Conservation (phyloP, 2,888 invertebrate species). For the Branchellion lobata region DNA sequence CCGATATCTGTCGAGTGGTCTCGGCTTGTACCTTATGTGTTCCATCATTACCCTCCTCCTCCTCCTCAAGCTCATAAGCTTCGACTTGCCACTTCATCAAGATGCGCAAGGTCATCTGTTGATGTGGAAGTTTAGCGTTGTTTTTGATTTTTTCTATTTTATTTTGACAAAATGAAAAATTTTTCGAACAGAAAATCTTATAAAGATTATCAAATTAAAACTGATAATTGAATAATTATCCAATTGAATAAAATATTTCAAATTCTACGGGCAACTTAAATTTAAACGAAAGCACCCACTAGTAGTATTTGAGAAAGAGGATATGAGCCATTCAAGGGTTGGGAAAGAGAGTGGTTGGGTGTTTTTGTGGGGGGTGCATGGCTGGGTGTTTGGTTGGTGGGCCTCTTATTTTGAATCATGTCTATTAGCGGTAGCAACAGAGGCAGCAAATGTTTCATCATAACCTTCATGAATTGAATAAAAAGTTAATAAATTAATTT, state of each 20-base stretch:
- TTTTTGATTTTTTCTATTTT: neutral
- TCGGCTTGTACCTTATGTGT: neutral
- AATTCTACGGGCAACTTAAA: too few species aligned
- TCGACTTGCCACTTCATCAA: neutral
- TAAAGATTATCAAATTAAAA: neutral
- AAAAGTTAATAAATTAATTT: neutral
- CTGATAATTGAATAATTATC: too few species aligned
- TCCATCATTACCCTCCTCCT: neutral
- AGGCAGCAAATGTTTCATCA: neutral
- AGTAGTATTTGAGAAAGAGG: too few species aligned
- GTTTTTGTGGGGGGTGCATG: too few species aligned
- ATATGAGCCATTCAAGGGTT: neutral
- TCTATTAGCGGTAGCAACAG: neutral
- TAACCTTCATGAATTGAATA: neutral
- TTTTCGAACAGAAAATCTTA: neutral
- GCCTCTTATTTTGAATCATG: neutral
- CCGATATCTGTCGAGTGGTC: neutral
- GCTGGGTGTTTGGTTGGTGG: neutral
- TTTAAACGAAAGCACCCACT: too few species aligned
- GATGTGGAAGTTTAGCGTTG: neutral
- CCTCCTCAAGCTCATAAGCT: neutral
- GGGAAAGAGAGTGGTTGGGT: too few species aligned
- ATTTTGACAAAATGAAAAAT: too few species aligned
- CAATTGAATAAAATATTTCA: too few species aligned
- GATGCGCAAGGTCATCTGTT: neutral